Evolutionary conservation across 2,888 invertebrate genomes (phyloP).

Genomic region (Ethmia dodecea): DNA sequence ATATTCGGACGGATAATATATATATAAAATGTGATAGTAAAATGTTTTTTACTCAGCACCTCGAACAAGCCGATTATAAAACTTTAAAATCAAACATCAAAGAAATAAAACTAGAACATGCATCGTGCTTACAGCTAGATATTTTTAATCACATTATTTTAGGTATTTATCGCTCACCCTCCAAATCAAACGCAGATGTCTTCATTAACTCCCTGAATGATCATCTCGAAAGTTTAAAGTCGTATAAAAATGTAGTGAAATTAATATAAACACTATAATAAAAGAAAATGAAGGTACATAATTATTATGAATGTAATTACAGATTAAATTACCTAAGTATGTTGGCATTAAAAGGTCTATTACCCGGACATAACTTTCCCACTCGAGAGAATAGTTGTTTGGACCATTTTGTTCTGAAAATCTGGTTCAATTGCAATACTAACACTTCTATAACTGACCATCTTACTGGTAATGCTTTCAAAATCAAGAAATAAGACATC

Average conservation of each 20-base stretch:
- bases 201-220: conserved; percentile 18
- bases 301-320: not conserved
- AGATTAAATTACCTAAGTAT: conserved; percentile 2
- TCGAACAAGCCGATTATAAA: too few relatives aligned
- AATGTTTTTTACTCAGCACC: too few relatives aligned
- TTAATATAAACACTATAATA: conserved; percentile 21
- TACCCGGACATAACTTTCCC: conserved; percentile 4
- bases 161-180: conserved; percentile 23
- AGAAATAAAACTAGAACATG: conserved; percentile 14
- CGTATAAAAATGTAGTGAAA: conserved; percentile 19
- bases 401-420: conserved; percentile 6
- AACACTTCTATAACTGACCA: conserved; percentile 7
- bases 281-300: not conserved
- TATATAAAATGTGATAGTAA: too few relatives aligned
- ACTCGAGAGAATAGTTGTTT: conserved; percentile 6
- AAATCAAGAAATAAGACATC: not conserved
- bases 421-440: conserved; percentile 1
- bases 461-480: not conserved
- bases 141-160: conserved; percentile 10
- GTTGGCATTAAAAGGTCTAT: not conserved
- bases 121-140: conserved; percentile 17
- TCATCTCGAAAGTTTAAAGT: conserved; percentile 14
- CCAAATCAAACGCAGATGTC: conserved; percentile 14
- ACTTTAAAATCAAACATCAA: not conserved
- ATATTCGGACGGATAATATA: too few relatives aligned